A percentile compares a stretch with the other conserved stretches of the same genome.
Conservation (phyloP, 2,113 vertebrate genomes). For the Cyprinodon variegatus region DNA sequence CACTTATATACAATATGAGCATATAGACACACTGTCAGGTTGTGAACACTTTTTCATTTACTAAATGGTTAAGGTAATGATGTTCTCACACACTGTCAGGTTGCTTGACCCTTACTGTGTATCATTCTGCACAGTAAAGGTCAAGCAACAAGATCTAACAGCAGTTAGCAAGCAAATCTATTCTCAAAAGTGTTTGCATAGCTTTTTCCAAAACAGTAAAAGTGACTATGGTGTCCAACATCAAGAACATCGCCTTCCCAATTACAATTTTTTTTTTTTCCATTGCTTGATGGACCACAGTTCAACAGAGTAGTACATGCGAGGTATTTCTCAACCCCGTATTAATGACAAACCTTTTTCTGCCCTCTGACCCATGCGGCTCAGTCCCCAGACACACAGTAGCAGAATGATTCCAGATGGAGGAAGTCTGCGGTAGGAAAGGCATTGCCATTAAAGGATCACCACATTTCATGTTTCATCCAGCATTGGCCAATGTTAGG, state of each 20-base stretch:
- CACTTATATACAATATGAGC: too few species aligned
- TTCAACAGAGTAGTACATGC: slow-evolving; percentile 26
- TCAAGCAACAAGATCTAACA: too few species aligned
- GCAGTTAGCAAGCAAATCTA: too few species aligned
- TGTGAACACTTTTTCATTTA: too few species aligned
- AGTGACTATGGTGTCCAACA: slow-evolving; percentile 21
- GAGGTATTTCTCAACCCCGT: slow-evolving; percentile 60
- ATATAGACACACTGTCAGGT: too few species aligned
- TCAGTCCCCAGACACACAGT: slow-evolving; percentile 67
- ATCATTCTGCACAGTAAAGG: too few species aligned
- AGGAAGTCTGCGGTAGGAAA: slow-evolving; percentile 48
- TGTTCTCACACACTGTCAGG: too few species aligned
- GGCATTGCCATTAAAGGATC: slow-evolving; percentile 30
- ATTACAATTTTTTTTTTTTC: slow-evolving; percentile 43
- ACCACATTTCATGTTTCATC: slow-evolving; percentile 30
- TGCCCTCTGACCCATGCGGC: slow-evolving; percentile 70
- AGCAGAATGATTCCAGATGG: slow-evolving; percentile 79
- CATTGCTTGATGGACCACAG: slow-evolving; percentile 26
- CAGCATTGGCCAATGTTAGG: slow-evolving; percentile 11
- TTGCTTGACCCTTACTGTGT: too few species aligned
- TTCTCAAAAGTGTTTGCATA: too few species aligned
- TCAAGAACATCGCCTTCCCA: slow-evolving; percentile 23
- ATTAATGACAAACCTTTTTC: slow-evolving; percentile 73
- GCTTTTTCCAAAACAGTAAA: background rate
- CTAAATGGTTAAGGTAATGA: too few species aligned